A percentile compares a stretch with the other conserved stretches of the same genome.
phyloP scores from a whole-genome alignment of 2,113 vertebrate genomes.

The Lethenteron reissneri region DNA sequence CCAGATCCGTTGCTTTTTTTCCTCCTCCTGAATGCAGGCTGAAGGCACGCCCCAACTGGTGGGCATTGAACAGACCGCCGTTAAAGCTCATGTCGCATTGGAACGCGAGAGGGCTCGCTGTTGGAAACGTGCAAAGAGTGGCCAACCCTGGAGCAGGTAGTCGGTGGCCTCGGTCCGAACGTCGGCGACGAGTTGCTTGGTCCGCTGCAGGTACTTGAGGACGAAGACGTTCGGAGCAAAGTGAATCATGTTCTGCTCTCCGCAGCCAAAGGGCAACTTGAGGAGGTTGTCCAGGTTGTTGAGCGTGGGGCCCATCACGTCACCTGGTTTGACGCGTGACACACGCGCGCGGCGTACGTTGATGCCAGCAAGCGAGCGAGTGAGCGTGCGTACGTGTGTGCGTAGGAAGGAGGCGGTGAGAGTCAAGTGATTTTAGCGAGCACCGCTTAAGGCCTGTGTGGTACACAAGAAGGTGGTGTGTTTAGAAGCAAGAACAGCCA shows the following conservation, averaged over 20 bases:
- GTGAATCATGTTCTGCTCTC: constrained; percentile 91
- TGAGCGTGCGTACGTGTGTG: too few relatives aligned
- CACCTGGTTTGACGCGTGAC: constrained; percentile 26
- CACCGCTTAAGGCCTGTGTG: too few relatives aligned
- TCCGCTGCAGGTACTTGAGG: constrained; percentile 72
- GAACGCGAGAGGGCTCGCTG: not conserved
- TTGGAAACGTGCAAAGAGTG: not conserved
- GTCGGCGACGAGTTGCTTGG: constrained; percentile 45
- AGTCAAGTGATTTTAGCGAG: too few relatives aligned
- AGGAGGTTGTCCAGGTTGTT: constrained; percentile 62
- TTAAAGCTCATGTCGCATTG: not conserved
- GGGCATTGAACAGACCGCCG: too few relatives aligned
- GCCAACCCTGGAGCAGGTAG: constrained; percentile 46
- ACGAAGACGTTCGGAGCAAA: constrained; percentile 82
- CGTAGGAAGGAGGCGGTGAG: too few relatives aligned
- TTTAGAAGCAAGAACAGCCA: too few relatives aligned
- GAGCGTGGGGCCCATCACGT: constrained; percentile 70
- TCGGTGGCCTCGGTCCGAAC: constrained; percentile 59
- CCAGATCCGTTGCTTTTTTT: constrained; percentile 10
- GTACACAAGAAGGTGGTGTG: too few relatives aligned
- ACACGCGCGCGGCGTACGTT: not conserved
- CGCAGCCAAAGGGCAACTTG: constrained; percentile 58
- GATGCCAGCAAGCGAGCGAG: too few relatives aligned
- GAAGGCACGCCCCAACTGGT: constrained; percentile 57
- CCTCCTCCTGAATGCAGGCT: constrained; percentile 27